These are phyloP conservation scores for Aplochiton taeniatus DNA, from an alignment of 2,797 vertebrate genomes.

Conservation along the genomic window DNA sequence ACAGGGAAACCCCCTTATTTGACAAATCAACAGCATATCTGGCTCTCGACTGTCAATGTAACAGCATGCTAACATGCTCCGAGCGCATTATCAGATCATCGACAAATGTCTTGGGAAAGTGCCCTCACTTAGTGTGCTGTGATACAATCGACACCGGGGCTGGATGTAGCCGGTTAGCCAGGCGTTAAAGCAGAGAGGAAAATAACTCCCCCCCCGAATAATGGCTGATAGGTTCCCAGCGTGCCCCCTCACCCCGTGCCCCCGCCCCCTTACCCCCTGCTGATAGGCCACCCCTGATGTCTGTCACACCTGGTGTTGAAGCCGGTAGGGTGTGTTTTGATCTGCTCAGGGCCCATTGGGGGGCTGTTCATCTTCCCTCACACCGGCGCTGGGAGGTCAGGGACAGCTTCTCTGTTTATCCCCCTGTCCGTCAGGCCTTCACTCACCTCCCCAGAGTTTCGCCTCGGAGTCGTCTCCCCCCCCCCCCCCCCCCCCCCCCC, in stretches of 20 bases:
- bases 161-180: constrained; percentile 67
- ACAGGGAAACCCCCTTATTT: constrained; percentile 15
- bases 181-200: constrained; percentile 74
- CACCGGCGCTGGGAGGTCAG: constrained; percentile 73
- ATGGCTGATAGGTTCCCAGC: constrained; percentile 82
- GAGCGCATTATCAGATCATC: constrained; percentile 55
- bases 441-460: constrained; percentile 63
- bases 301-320: constrained; percentile 80
- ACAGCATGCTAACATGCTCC: constrained; percentile 43
- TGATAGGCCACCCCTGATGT: constrained; percentile 80
- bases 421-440: constrained; percentile 72
- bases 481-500: too few relatives aligned
- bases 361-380: constrained; percentile 73
- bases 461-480: constrained; percentile 40
- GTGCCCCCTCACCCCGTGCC: constrained; percentile 74
- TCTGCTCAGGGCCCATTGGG: constrained; percentile 75
- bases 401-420: constrained; percentile 75
- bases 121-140: constrained; percentile 48
- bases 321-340: constrained; percentile 78
- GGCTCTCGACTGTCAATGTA: constrained; percentile 27
- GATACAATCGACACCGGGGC: constrained; percentile 61
- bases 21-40: constrained; percentile 51
- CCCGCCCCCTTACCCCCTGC: constrained; percentile 65
- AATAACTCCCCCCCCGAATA: constrained; percentile 74
- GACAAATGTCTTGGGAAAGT: constrained; percentile 60